Conservation (phyloP, 2,113 vertebrate species). For the Hassar affinis region DNA sequence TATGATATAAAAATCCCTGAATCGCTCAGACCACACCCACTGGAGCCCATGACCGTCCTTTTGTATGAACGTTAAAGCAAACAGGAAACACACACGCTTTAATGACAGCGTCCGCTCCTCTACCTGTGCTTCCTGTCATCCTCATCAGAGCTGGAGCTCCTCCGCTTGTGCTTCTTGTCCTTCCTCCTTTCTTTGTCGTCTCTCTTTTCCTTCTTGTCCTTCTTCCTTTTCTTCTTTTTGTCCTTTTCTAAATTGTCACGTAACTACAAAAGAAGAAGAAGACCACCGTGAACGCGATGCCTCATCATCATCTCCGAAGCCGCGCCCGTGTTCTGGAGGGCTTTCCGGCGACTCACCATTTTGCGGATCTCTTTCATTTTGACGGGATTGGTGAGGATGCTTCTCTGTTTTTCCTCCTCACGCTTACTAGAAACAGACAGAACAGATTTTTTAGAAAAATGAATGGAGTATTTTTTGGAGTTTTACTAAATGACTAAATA, state of each 20-base stretch:
- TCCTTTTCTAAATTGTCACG: conserved; percentile 86
- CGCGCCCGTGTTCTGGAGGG: not conserved
- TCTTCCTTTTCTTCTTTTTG: conserved; percentile 81
- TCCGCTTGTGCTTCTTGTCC: conserved; percentile 78
- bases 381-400: conserved; percentile 91
- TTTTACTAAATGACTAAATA: not conserved
- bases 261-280: conserved; percentile 68
- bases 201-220: conserved; percentile 81
- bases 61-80: not conserved
- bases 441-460: no score
- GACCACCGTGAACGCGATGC: no score
- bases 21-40: no score
- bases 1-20: no score
- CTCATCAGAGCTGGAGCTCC: conserved; percentile 72
- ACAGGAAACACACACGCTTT: no score
- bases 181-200: conserved; percentile 80
- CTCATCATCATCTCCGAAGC: no score
- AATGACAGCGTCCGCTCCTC: no score
- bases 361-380: conserved; percentile 98
- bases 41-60: not conserved
- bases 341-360: conserved; percentile 73
- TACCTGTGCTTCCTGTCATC: conserved; percentile 67
- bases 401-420: conserved; percentile 93
- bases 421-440: conserved; percentile 77
- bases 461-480: no score